Evolutionary conservation across 2,888 invertebrate genomes (phyloP).

Genomic region (Diachrysia chrysitis): DNA sequence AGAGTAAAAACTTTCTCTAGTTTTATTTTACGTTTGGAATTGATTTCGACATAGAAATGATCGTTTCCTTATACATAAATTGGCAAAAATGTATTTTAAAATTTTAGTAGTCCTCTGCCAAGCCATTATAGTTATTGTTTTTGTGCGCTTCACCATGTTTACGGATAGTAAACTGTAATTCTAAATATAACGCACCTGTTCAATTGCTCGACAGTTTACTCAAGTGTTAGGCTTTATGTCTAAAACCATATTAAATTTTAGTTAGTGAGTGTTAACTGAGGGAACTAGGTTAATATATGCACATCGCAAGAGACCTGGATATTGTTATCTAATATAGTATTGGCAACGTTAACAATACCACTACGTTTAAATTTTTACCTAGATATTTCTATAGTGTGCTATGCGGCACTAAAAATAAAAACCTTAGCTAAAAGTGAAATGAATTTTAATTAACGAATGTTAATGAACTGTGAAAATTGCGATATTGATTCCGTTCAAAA

Average conservation of each 20-base stretch:
- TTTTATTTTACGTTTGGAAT: no score
- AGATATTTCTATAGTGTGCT: neutral
- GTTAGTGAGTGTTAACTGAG: slow-evolving; percentile 6
- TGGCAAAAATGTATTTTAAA: neutral
- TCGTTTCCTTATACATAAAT: no score
- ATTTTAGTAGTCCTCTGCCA: neutral
- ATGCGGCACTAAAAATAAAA: neutral
- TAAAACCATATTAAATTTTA: slow-evolving; percentile 4
- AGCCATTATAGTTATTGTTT: neutral
- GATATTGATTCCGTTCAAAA: slow-evolving; percentile 33
- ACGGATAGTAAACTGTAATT: slow-evolving; percentile 3
- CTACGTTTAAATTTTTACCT: neutral
- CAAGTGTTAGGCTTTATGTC: neutral
- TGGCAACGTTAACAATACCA: slow-evolving; percentile 24
- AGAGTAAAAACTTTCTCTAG: no score
- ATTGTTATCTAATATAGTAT: slow-evolving; percentile 22
- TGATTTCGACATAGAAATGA: neutral
- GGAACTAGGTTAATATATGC: slow-evolving; percentile 7
- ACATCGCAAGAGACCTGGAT: neutral
- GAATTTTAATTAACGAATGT: slow-evolving; percentile 29
- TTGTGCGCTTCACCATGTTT: neutral
- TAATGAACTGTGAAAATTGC: slow-evolving; percentile 49
- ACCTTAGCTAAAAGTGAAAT: slow-evolving; percentile 25
- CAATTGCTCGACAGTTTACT: slow-evolving; percentile 9
- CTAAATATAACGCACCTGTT: slow-evolving; percentile 9